Evolutionary conservation across 2,797 vertebrate species (phyloP), one percentile per base, ranked within the genome.

Genomic region (Nyctalus aviator): DNA sequence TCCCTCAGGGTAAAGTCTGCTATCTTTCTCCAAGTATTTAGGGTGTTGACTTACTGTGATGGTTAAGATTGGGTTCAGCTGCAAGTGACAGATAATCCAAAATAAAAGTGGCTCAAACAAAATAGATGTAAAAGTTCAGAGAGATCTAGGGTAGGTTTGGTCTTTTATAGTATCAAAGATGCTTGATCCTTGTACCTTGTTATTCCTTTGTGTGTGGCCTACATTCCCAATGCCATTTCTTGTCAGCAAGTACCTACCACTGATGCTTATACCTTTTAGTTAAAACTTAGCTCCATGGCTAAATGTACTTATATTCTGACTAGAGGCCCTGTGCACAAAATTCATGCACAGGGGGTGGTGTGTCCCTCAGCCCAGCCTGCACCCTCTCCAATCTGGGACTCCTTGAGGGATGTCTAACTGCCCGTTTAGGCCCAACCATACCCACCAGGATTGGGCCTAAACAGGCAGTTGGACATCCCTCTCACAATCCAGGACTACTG

Each of bases 51-150:
- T 77, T 37, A 78, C 25, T 83, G 4, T 66, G 75, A 75, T 37
- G 5, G 32, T 62, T 83, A 86, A 82, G 35, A 84, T 35, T 64
- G 12, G 59, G 48, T 94, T 94, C 64, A 68, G 48, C 44, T 77
- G 75, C 53, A 82, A 85, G n/a, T 73, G 46, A 90, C 27, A 73
- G 37, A 35, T 11, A 59, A 87, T n/a, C 21, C 27, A 79, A 88
- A 73, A 86, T 62, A 78, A 82, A 57, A 90, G 35, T 23, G 7
- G n/a, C 13, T 93, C 68, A 84, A 64, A 91, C 9, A 55, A 90
- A 94, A 82, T 4, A 89, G 25, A 64, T 44, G 18, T 46, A 17
- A 82, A 73, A 35, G 30, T 87, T 46, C 30, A 59, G 72, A 82
- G 62, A 72, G 35, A 30, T n/a, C 35, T 23, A 84, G 59, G 21